Base-by-base conservation (phyloP, 2,797 vertebrate species). In the Passerculus sandwichensis region DNA sequence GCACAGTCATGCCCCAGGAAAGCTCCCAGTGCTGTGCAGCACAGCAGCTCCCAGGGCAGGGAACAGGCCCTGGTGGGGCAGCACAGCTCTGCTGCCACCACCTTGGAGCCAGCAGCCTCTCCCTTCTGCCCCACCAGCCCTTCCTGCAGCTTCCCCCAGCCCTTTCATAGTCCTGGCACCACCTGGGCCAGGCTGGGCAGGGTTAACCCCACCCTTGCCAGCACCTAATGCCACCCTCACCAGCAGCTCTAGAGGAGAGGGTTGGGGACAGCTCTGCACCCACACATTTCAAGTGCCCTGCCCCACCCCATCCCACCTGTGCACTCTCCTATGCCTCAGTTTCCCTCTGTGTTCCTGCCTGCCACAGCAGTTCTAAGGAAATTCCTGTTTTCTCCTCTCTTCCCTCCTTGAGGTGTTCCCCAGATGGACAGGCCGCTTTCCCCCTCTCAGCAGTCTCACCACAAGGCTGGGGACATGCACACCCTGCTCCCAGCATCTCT, bases 51-150 rank as follows among this genome's bases (percentile, higher is more conserved):
- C n/a, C 25, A 57, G 57, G 54, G 3, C 6, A 18, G n/a, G n/a
- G 36, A 48, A 51, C 10, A 23, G 44, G 36, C n/a, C 51, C 40
- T 25, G 20, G 22, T 9, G 3, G 11, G 11, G 34, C 40, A 34
- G 23, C 29, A n/a, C 30, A 29, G 51, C 36, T 32, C 45, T 9
- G 3, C 48, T 66, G 22, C 29, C 12, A 38, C 17, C 34, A 7
- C 7, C 5, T 48, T 13, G 22, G 51, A 74, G 9, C 45, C 36
- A 75, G 22, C 10, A 45, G 2, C 27, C 32, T 1, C 4, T 9
- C 12, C 11, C 15, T 11, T 0, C 56, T 3, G 0, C n/a, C 30
- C 32, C 12, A 5, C 2, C 0, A 54, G 7, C 18, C 12, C 16
- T 32, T 15, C 20, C 20, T 60, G 36, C 15, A 32, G 0, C 36